A percentile compares a stretch with the other conserved stretches of the same genome.
These are phyloP conservation scores for Trigoniulus corallinus DNA, from an alignment of 1,140 invertebrate genomes.

Conservation along the genomic window DNA sequence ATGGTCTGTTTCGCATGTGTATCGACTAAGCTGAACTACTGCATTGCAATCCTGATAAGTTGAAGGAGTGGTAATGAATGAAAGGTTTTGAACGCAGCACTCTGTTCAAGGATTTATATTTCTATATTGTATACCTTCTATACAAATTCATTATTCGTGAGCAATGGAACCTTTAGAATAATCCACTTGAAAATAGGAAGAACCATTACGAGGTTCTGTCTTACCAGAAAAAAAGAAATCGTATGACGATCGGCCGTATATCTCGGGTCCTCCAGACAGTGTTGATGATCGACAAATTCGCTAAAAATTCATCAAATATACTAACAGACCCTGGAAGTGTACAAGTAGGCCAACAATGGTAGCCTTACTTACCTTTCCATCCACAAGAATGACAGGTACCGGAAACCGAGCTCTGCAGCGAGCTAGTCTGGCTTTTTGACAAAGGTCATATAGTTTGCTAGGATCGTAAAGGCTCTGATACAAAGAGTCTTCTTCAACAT, in stretches of 20 bases:
- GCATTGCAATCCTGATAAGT: no score
- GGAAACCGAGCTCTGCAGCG: slow-evolving; percentile 59
- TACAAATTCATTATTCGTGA: no score
- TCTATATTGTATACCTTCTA: no score
- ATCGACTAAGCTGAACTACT: no score
- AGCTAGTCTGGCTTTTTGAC: slow-evolving; percentile 40
- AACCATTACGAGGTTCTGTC: no score
- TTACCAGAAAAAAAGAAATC: slow-evolving; percentile 30
- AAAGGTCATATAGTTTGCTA: slow-evolving; percentile 39
- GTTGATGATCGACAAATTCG: slow-evolving; percentile 24
- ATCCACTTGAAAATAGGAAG: no score
- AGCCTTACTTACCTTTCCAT: slow-evolving; percentile 36
- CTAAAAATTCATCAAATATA: not conserved
- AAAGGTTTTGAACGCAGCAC: no score
- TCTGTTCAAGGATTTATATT: no score
- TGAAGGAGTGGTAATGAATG: no score
- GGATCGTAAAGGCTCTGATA: slow-evolving; percentile 42
- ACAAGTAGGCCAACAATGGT: not conserved
- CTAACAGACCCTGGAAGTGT: not conserved
- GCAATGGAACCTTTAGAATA: no score
- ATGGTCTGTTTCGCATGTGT: no score
- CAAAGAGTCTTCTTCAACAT: slow-evolving; percentile 30
- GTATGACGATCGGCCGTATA: slow-evolving; percentile 45
- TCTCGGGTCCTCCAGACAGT: slow-evolving; percentile 44
- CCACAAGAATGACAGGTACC: slow-evolving; percentile 57